Evolutionary conservation across 1,140 invertebrate genomes (phyloP).

Genomic region (Babylonia areolata): DNA sequence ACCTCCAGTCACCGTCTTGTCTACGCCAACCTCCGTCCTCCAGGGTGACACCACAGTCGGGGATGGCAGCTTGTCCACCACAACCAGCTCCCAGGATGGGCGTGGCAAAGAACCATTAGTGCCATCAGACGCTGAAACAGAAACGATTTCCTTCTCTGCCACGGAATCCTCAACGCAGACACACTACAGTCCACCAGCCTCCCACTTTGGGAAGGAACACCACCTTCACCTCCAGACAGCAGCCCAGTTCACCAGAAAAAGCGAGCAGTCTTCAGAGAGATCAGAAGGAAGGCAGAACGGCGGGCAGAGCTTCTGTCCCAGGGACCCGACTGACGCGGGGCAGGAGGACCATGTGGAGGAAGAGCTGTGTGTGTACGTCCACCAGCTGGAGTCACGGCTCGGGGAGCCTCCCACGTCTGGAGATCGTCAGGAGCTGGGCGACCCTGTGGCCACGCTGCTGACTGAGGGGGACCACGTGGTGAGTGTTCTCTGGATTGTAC

Average conservation of each 20-base stretch:
- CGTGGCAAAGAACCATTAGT: neutral
- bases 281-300: neutral
- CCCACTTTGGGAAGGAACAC: neutral
- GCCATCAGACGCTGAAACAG: neutral
- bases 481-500: no score
- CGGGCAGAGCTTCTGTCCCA: neutral
- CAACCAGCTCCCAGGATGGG: neutral
- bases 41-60: neutral
- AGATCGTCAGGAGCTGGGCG: constrained; percentile 21
- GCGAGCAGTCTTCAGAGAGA: neutral
- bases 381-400: constrained; percentile 39
- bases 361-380: constrained; percentile 50
- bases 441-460: constrained; percentile 51
- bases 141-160: neutral
- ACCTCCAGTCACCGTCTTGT: neutral
- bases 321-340: constrained; percentile 7
- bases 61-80: neutral
- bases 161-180: neutral
- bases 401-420: neutral
- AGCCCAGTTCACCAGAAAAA: neutral
- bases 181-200: neutral
- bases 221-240: neutral
- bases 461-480: constrained; percentile 56
- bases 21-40: neutral
- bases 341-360: constrained; percentile 51